Percentiles rank a stretch among this genome's conserved stretches.
Conservation (phyloP, 30 jellyfish, hydroid and myxozoan species). For the Phacellophora camtschatica region DNA sequence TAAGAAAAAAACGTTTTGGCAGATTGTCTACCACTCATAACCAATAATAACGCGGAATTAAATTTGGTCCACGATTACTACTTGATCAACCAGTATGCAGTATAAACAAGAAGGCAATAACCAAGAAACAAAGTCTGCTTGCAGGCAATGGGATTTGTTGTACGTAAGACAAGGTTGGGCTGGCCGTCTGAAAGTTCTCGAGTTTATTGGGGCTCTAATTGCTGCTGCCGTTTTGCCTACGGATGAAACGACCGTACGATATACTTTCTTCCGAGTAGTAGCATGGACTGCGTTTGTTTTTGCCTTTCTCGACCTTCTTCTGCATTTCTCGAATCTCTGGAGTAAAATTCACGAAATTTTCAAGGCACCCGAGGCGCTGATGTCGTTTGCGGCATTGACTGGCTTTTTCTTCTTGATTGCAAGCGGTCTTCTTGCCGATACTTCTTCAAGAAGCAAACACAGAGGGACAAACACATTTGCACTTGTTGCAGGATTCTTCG, state of each 20-base stretch:
- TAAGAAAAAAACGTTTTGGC: no score
- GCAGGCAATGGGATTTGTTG: constrained; percentile 22
- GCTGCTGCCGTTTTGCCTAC: constrained; percentile 49
- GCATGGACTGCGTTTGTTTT: constrained; percentile 63
- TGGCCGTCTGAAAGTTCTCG: constrained; percentile 54
- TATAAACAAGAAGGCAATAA: constrained; percentile 48
- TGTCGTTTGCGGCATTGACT: constrained; percentile 65
- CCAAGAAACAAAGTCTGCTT: not conserved
- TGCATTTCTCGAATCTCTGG: constrained; percentile 47
- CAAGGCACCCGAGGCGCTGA: constrained; percentile 56
- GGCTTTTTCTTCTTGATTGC: constrained; percentile 57
- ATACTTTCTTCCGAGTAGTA: constrained; percentile 53
- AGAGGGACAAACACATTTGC: constrained; percentile 23
- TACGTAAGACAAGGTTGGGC: constrained; percentile 51
- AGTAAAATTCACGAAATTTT: constrained; percentile 40
- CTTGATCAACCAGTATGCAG: no score
- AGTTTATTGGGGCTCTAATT: constrained; percentile 15
- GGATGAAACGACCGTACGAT: constrained; percentile 49
- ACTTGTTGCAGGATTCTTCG: constrained; percentile 58
- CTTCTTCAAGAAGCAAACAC: constrained; percentile 60
- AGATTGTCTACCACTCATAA: no score
- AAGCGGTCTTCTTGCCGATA: constrained; percentile 57
- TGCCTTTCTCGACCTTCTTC: constrained; percentile 35
- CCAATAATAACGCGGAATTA: no score
- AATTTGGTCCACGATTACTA: no score